phyloP scores from a whole-genome alignment of 1,140 invertebrate genomes.

The Bombus difficillimus region DNA sequence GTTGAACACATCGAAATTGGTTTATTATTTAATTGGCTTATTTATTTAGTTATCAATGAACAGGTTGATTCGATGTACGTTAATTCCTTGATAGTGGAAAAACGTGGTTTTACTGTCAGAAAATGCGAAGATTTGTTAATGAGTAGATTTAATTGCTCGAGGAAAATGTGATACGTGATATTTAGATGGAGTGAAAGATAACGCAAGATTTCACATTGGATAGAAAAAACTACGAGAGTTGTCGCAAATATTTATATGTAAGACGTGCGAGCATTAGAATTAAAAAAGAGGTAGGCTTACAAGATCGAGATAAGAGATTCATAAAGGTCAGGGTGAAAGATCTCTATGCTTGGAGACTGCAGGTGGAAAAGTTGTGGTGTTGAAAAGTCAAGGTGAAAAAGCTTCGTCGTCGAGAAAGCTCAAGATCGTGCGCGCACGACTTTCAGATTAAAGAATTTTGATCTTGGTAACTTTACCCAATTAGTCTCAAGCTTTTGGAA shows the following conservation, averaged over 20 bases:
- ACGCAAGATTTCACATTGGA: not conserved
- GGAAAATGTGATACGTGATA: not conserved
- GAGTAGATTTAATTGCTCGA: not conserved
- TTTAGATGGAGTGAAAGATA: not conserved
- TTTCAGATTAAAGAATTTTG: not conserved
- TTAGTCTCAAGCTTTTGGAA: too few species aligned
- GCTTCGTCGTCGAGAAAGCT: not conserved
- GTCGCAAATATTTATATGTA: not conserved
- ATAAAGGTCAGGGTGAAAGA: slow-evolving; percentile 32
- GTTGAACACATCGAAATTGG: too few species aligned
- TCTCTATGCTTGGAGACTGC: not conserved
- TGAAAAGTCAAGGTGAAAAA: slow-evolving; percentile 25
- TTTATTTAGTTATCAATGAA: not conserved
- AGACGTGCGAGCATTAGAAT: not conserved
- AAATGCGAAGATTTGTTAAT: not conserved
- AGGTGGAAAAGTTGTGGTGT: not conserved
- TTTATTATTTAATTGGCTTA: too few species aligned
- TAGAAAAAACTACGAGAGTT: too few species aligned
- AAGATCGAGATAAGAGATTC: not conserved
- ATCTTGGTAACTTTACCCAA: not conserved
- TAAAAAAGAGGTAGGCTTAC: not conserved
- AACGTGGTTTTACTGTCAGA: not conserved
- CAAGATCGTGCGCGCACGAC: not conserved
- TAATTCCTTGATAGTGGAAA: not conserved
- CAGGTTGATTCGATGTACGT: not conserved